Conservation (phyloP, 1,140 invertebrate genomes). For the Micrasema longulum region DNA sequence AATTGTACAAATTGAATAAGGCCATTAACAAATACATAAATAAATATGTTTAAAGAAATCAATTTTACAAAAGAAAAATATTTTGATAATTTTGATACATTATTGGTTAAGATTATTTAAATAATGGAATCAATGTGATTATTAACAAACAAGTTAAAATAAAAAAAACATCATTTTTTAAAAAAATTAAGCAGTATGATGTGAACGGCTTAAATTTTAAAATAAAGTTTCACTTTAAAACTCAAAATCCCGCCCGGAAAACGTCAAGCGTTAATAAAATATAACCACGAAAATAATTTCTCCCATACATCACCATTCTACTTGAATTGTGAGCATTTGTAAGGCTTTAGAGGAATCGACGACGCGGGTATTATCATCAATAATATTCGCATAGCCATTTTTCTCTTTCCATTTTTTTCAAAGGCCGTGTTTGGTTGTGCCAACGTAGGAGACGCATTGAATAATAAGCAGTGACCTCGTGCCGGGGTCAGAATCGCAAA, state of each 20-base stretch:
- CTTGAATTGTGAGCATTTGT: conserved; percentile 13
- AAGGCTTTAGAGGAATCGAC: conserved; percentile 6
- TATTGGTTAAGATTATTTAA: too few relatives aligned
- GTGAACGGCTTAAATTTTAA: too few relatives aligned
- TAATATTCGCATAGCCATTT: conserved; percentile 3
- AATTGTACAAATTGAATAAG: too few relatives aligned
- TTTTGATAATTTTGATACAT: too few relatives aligned
- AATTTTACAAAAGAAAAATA: too few relatives aligned
- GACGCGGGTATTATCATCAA: conserved; percentile 6
- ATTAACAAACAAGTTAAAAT: too few relatives aligned
- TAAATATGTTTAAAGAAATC: too few relatives aligned
- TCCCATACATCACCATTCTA: conserved; percentile 4
- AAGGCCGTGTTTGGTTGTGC: conserved; percentile 16
- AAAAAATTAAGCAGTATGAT: too few relatives aligned
- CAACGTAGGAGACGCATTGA: conserved; percentile 9
- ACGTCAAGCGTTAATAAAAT: conserved; percentile 6
- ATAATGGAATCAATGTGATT: too few relatives aligned
- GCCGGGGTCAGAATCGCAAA: conserved; percentile 30
- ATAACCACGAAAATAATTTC: conserved; percentile 8
- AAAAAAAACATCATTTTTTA: too few relatives aligned
- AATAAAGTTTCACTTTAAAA: too few relatives aligned
- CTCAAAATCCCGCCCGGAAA: background rate
- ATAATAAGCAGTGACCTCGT: conserved; percentile 35
- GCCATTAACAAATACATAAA: too few relatives aligned
- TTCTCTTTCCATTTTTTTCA: conserved; percentile 1